These are phyloP conservation scores for Tricholauxania praeusta DNA, from an alignment of 2,888 invertebrate species.

Conservation along the genomic window DNA sequence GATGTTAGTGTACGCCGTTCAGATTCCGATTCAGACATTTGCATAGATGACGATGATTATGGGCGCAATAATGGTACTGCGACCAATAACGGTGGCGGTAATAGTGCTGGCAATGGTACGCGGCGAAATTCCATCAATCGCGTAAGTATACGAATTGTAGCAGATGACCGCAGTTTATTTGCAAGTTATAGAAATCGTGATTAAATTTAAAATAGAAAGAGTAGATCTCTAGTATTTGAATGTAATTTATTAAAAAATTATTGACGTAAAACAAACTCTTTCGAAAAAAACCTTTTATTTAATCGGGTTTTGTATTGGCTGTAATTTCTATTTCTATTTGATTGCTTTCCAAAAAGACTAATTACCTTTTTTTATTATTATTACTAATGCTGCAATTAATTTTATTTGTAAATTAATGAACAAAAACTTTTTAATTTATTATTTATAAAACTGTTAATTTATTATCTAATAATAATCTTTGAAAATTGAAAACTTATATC, in stretches of 20 bases:
- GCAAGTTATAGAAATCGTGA: conserved; percentile 69
- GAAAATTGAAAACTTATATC: conserved; percentile 41
- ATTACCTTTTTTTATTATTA: conserved; percentile 5
- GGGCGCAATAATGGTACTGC: conserved; percentile 60
- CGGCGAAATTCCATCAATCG: conserved; percentile 68
- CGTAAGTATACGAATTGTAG: conserved; percentile 68
- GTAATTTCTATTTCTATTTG: conserved; percentile 50
- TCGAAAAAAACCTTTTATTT: conserved; percentile 2
- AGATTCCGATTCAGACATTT: conserved; percentile 92
- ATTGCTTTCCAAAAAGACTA: conserved; percentile 24
- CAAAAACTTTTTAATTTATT: conserved; percentile 36
- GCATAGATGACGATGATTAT: conserved; percentile 79
- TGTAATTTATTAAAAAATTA: conserved; percentile 10
- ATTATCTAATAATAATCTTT: conserved; percentile 43
- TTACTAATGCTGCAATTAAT: background rate
- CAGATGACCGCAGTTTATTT: conserved; percentile 67
- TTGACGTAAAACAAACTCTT: conserved; percentile 14
- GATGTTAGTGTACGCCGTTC: conserved; percentile 76
- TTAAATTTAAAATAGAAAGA: conserved; percentile 50
- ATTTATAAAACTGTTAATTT: conserved; percentile 34
- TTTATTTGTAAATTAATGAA: conserved; percentile 30
- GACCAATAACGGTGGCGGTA: conserved; percentile 59
- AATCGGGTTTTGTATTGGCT: conserved; percentile 37
- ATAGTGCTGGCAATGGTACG: conserved; percentile 47
- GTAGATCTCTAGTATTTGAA: conserved; percentile 8